Base-by-base conservation (phyloP, 2,888 invertebrate species). In the Troides oblongomaculatus region DNA sequence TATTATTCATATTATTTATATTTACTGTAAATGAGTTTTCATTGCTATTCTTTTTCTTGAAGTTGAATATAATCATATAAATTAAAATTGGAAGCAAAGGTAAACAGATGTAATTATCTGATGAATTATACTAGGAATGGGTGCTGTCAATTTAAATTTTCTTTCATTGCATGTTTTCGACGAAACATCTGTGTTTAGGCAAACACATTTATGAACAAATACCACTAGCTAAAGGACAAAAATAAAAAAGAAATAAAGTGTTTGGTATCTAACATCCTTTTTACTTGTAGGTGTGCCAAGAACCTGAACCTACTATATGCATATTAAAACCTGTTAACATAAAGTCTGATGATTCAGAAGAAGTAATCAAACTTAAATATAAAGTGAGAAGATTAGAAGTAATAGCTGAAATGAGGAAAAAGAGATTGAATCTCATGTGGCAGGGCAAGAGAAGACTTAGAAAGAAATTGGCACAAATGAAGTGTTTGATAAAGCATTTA, bases 321-420 rank as follows among this genome's bases (percentile, higher is more conserved):
- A 74, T 76, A 1, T 66, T 78, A 6, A 73, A 81, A 50, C 81
- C 83, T 0, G 69, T 83, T 39, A 81, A 87, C 21, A 79, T 88
- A 1, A 78, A 78, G 18, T 77, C 84, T 0, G 78, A 77, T 1
- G 89, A 91, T 66, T 74, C 88, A 0, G 79, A 84, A 62, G 88
- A 90, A 76, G 84, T 89, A 0, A 79, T 86, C 3, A 72, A 84
- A 71, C 73, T 90, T 0, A 90, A 88, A 74, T 75, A 85, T 73
- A 88, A 85, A 79, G 79, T 90, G 0, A 79, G 78, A 0, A 80
- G 88, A 67, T 73, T 90, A 10, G 86, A 88, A 76, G 76, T 85
- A 1, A 80, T 90, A 6, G 85, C 90, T 0, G 84, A 81, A 6
- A 84, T 83, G 23, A 79, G 89, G 57, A 88, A 85, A 71, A 80